These are phyloP conservation scores for Julus scanicus DNA, from an alignment of 2,888 invertebrate genomes.

Conservation along the genomic window DNA sequence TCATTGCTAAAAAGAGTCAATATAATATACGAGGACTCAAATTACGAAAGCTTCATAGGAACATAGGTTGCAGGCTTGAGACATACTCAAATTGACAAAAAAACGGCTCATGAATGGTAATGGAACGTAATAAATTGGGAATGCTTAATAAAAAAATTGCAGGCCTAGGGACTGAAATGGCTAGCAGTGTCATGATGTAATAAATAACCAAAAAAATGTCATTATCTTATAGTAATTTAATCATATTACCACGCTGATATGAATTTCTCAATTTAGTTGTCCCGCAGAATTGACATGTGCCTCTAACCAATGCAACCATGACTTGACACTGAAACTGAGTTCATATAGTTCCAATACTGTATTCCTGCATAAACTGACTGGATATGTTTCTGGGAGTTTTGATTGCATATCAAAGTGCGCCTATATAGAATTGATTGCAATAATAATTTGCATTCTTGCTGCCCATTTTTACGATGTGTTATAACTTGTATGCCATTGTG, in stretches of 20 bases:
- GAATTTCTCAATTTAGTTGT: neutral
- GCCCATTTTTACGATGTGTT: too few species aligned
- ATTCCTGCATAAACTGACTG: too few species aligned
- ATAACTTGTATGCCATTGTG: neutral
- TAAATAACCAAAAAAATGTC: neutral
- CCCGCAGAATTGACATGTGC: too few species aligned
- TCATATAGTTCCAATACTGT: too few species aligned
- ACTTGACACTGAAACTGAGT: too few species aligned
- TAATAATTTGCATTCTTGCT: too few species aligned
- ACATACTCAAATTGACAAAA: neutral
- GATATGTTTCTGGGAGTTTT: too few species aligned
- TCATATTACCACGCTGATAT: neutral
- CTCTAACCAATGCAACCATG: too few species aligned
- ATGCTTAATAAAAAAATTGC: slow-evolving; percentile 39
- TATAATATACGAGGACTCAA: neutral
- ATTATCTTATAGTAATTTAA: neutral
- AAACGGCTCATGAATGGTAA: slow-evolving; percentile 4
- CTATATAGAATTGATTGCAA: too few species aligned
- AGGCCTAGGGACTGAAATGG: neutral
- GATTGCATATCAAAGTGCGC: too few species aligned
- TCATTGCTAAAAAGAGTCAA: slow-evolving; percentile 16
- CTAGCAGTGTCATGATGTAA: neutral
- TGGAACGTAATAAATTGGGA: neutral
- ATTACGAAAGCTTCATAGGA: slow-evolving; percentile 9
- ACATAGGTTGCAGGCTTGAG: neutral